Percentiles rank a stretch among this genome's conserved stretches.
Evolutionary conservation across 2,888 invertebrate species (phyloP).

Genomic region (Cosmia pyralina): DNA sequence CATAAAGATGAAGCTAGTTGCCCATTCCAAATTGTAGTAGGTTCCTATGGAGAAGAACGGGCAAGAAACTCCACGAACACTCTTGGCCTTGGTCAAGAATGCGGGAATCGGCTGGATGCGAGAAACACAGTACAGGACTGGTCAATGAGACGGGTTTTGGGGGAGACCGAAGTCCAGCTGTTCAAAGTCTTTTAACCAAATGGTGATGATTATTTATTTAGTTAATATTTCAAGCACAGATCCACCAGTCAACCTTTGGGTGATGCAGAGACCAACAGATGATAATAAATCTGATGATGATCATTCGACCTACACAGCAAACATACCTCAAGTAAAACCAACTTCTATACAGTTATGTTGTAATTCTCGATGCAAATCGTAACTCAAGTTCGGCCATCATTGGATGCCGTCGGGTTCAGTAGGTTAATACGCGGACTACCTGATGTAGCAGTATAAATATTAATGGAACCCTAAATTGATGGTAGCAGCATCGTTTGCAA

Average conservation of each 20-base stretch:
- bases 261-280: no score
- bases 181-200: not conserved
- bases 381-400: slow-evolving; percentile 42
- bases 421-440: slow-evolving; percentile 52
- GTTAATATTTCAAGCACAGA: no score
- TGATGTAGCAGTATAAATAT: slow-evolving; percentile 40
- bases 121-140: not conserved
- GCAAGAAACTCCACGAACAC: no score
- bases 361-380: slow-evolving; percentile 25
- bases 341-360: slow-evolving; percentile 4
- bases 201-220: no score
- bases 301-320: not conserved
- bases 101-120: not conserved
- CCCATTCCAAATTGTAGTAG: no score
- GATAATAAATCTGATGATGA: no score
- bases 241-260: no score
- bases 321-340: not conserved
- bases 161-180: not conserved
- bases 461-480: slow-evolving; percentile 33
- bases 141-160: not conserved
- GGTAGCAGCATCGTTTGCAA: slow-evolving; percentile 5
- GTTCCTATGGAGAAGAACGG: no score
- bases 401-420: slow-evolving; percentile 43
- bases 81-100: not conserved
- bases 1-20: no score